These are phyloP conservation scores for Ceratothoa steindachneri DNA, from an alignment of 2,888 invertebrate genomes.

Conservation along the genomic window DNA sequence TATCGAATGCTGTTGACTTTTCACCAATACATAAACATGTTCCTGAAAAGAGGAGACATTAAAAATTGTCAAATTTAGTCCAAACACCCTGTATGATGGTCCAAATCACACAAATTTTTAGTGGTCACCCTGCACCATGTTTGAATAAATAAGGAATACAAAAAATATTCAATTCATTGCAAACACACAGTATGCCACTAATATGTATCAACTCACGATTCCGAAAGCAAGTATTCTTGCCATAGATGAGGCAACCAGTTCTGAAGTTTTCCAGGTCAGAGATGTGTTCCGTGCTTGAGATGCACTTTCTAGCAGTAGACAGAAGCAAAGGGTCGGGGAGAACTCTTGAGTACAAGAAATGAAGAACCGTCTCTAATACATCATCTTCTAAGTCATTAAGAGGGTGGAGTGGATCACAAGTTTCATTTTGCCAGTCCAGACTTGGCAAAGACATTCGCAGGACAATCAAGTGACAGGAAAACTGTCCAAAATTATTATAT, in stretches of 20 bases:
- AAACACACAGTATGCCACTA: too few species aligned
- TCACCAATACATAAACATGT: too few species aligned
- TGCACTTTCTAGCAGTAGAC: slow-evolving; percentile 60
- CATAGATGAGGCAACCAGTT: slow-evolving; percentile 61
- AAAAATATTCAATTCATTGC: too few species aligned
- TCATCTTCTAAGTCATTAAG: slow-evolving; percentile 61
- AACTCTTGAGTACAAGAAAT: slow-evolving; percentile 65
- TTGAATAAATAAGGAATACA: too few species aligned
- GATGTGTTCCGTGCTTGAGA: slow-evolving; percentile 52
- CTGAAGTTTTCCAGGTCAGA: slow-evolving; percentile 60
- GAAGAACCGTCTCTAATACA: slow-evolving; percentile 61
- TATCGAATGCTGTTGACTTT: too few species aligned
- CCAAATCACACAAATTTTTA: too few species aligned
- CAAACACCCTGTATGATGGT: too few species aligned
- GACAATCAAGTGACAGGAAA: slow-evolving; percentile 53
- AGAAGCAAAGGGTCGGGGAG: slow-evolving; percentile 61
- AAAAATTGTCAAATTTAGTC: too few species aligned
- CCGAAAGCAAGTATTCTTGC: slow-evolving; percentile 62
- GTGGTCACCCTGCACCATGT: too few species aligned
- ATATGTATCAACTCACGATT: slow-evolving; percentile 60
- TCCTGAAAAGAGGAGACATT: too few species aligned
- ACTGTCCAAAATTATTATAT: too few species aligned
- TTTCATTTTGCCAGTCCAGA: slow-evolving; percentile 56
- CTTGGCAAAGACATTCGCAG: slow-evolving; percentile 60
- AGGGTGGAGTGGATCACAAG: slow-evolving; percentile 51